phyloP scores from a whole-genome alignment of 2,888 invertebrate species.

The Eremobia ochroleuca region DNA sequence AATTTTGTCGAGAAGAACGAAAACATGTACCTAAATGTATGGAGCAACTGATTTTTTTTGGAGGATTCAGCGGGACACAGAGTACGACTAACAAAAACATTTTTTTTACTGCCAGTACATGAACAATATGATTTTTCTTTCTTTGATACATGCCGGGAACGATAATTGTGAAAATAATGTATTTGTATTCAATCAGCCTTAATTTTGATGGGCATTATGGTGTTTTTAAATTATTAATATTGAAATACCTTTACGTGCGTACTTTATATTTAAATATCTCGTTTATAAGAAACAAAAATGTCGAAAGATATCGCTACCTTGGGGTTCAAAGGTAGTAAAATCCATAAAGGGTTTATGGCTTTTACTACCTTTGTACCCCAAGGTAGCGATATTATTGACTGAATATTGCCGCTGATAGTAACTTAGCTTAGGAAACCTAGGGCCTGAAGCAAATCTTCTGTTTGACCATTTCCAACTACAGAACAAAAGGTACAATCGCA shows the following conservation, averaged over 20 bases:
- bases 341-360: too few relatives aligned
- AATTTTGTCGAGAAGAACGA: not conserved
- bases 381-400: not conserved
- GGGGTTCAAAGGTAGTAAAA: too few relatives aligned
- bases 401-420: not conserved
- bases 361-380: too few relatives aligned
- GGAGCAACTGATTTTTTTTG: not conserved
- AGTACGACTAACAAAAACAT: too few relatives aligned
- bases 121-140: conserved; percentile 2
- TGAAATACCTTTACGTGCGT: not conserved
- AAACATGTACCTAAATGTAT: not conserved
- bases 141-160: not conserved
- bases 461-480: not conserved
- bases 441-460: not conserved
- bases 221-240: not conserved
- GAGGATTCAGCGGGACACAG: too few relatives aligned
- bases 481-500: not conserved
- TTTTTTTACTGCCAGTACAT: not conserved
- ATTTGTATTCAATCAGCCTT: not conserved
- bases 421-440: not conserved
- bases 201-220: not conserved
- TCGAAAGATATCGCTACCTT: too few relatives aligned
- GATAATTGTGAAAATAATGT: conserved; percentile 14
- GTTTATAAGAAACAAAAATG: not conserved
- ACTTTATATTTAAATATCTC: not conserved